Evolutionary conservation across 2,888 invertebrate species (phyloP), one percentile per base, ranked within the genome.

Genomic region (Polydrusus pterygomalis): DNA sequence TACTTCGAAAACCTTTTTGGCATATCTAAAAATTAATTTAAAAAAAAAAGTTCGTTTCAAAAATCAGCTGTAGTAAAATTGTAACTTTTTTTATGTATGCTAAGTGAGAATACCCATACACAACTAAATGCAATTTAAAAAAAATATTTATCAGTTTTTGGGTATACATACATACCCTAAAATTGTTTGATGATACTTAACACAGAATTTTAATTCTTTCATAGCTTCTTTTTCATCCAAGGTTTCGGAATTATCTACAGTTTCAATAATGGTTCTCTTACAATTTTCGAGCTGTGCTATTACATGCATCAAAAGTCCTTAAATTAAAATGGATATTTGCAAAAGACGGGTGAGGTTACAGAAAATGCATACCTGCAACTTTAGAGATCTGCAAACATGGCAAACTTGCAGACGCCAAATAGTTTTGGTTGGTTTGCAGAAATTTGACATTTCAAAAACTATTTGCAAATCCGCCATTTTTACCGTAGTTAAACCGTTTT

Each of bases 251-350:
- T 38, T 60, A 15, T 47, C 30, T 5, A 65, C 49, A 1, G 34
- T 65, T 17, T 49, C 38, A 7, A 8, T 11, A 15, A 51, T 34
- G n/a, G 49, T n/a, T 34, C 15, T 17, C 17, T 49, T 51, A 9
- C 70, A 75, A n/a, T 45, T 40, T 40, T 51, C 17, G 0, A 75
- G 47, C 45, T 75, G 75, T 8, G 51, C 47, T 17, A 45, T 63
- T n/a, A 75, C 30, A 68, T 75, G 75, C 62, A 68, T 62, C 34
- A 68, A 43, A 75, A 75, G 68, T 5, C 70, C 75, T 70, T 54
- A 49, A 70, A 70, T 54, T n/a, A 9, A 13, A 43, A 43, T 13
- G 1, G 13, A n/a, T 13, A n/a, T 43, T 43, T n/a, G 11, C 9
- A 13, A 43, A 43, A 43, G 10, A 25, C 25, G 25, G 25, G 25